A percentile compares a stretch with the other conserved stretches of the same genome.
Conservation (phyloP, 1,140 invertebrate species). For the Drosophila biarmipes region DNA sequence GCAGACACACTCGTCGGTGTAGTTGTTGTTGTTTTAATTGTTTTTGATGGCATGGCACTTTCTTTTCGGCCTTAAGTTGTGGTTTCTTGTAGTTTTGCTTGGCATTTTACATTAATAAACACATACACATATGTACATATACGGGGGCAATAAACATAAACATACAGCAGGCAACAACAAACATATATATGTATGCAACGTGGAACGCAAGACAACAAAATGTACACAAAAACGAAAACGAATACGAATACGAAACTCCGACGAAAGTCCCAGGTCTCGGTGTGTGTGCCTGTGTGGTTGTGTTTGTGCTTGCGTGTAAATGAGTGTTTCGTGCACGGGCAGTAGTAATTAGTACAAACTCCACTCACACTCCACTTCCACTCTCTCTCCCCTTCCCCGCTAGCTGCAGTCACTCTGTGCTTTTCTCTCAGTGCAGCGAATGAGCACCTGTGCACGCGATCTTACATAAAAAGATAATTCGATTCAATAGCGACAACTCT, state of each 20-base stretch:
- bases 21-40: conserved; percentile 45
- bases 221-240: conserved; percentile 60
- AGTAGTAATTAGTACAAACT: conserved; percentile 68
- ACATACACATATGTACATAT: conserved; percentile 57
- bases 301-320: conserved; percentile 52
- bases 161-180: conserved; percentile 62
- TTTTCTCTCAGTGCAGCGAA: conserved; percentile 39
- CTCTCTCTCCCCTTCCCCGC: background rate
- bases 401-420: conserved; percentile 49
- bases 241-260: conserved; percentile 34
- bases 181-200: conserved; percentile 30
- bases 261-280: conserved; percentile 39
- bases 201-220: conserved; percentile 68
- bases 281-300: conserved; percentile 31
- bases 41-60: conserved; percentile 66
- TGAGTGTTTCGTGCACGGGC: conserved; percentile 67
- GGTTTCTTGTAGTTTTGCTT: conserved; percentile 8
- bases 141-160: conserved; percentile 60
- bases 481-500: conserved; percentile 3
- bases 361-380: conserved; percentile 55
- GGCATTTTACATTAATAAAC: conserved; percentile 60
- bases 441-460: conserved; percentile 65
- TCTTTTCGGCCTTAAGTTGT: conserved; percentile 33
- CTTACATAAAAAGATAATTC: conserved; percentile 25
- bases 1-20: conserved; percentile 21